phyloP scores from a whole-genome alignment of 2,888 invertebrate genomes.

The Torymus texanus region DNA sequence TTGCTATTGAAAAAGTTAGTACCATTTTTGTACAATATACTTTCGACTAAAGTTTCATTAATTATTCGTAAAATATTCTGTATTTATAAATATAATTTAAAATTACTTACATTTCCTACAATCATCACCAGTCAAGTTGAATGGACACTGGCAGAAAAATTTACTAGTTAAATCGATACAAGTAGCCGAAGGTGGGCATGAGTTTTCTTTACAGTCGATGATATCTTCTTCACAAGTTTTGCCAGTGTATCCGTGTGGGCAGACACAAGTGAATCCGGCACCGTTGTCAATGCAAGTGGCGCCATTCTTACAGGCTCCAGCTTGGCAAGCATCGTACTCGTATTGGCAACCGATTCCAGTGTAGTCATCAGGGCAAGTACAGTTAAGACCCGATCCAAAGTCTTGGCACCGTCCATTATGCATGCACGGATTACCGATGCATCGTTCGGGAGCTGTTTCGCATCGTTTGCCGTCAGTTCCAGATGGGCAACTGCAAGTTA shows the following conservation, averaged over 20 bases:
- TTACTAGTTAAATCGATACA: constrained; percentile 93
- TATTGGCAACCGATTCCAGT: constrained; percentile 94
- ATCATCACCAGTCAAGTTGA: constrained; percentile 96
- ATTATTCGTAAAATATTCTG: too few relatives aligned
- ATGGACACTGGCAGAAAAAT: constrained; percentile 97
- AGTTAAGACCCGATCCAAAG: constrained; percentile 95
- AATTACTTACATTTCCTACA: constrained; percentile 91
- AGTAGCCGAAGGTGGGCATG: constrained; percentile 94
- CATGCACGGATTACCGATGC: constrained; percentile 94
- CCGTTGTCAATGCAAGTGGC: constrained; percentile 93
- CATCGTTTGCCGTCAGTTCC: constrained; percentile 98
- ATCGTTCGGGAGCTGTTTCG: constrained; percentile 96
- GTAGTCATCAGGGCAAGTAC: constrained; percentile 91
- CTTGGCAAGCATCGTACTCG: constrained; percentile 94
- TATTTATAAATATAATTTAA: not conserved
- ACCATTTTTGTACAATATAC: too few relatives aligned
- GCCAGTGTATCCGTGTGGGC: constrained; percentile 86
- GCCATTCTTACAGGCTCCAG: constrained; percentile 93
- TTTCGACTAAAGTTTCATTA: too few relatives aligned
- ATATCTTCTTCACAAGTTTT: constrained; percentile 94
- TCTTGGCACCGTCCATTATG: constrained; percentile 97
- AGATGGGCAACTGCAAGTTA: constrained; percentile 85
- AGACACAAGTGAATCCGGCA: constrained; percentile 89
- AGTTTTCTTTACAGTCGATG: constrained; percentile 93
- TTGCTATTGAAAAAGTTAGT: too few relatives aligned